phyloP scores from a whole-genome alignment of 1,140 invertebrate species.

The Bombus polaris region DNA sequence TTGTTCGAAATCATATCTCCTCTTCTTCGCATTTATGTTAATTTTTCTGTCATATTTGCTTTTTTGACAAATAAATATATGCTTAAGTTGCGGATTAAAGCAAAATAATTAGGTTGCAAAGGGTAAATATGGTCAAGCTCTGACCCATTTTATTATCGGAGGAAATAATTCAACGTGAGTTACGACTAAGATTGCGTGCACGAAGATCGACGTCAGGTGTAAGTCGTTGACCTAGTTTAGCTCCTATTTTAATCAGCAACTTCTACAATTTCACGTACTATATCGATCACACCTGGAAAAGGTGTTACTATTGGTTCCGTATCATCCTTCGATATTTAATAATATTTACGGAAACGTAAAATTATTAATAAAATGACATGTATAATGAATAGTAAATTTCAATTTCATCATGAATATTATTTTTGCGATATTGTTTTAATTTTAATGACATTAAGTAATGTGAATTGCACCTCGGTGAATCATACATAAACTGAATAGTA shows the following conservation, averaged over 20 bases:
- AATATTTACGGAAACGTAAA: background rate
- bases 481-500: background rate
- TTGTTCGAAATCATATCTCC: slow-evolving; percentile 12
- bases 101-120: slow-evolving; percentile 28
- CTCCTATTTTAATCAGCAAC: slow-evolving; percentile 55
- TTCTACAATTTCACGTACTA: slow-evolving; percentile 34
- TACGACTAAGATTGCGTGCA: slow-evolving; percentile 43
- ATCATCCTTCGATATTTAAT: background rate
- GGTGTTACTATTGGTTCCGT: background rate
- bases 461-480: slow-evolving; percentile 30
- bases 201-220: slow-evolving; percentile 38
- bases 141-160: slow-evolving; percentile 53
- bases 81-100: background rate
- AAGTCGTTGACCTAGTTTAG: slow-evolving; percentile 60
- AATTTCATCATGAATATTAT: background rate
- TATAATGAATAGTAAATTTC: background rate
- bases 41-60: background rate
- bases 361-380: background rate
- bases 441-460: background rate
- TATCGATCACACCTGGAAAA: slow-evolving; percentile 15
- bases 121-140: background rate
- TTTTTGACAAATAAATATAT: background rate
- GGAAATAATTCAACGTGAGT: slow-evolving; percentile 49
- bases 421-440: background rate
- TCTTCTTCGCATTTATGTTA: background rate